phyloP scores from a whole-genome alignment of 2,797 vertebrate species.

The Zenarchopterus dispar region DNA sequence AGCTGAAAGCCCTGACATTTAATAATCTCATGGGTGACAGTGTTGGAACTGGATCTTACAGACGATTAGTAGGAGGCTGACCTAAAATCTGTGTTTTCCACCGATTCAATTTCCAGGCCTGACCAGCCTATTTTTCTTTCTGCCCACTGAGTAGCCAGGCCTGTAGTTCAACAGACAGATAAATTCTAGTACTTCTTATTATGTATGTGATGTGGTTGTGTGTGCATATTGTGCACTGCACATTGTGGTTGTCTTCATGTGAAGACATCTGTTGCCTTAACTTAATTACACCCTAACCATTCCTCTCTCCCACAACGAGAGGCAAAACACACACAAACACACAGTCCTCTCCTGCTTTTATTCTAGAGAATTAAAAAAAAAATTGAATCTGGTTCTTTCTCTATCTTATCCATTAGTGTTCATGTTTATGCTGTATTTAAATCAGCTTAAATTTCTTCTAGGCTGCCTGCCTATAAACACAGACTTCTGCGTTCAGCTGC shows the following conservation, averaged over 20 bases:
- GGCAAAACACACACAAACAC: conserved; percentile 28
- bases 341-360: not conserved
- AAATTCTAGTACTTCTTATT: conserved; percentile 35
- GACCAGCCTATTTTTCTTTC: conserved; percentile 23
- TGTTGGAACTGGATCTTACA: conserved; percentile 12
- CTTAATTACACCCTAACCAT: conserved; percentile 72
- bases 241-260: conserved; percentile 72
- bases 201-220: conserved; percentile 57
- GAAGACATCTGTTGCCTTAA: conserved; percentile 80
- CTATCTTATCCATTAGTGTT: conserved; percentile 22
- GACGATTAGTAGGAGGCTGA: conserved; percentile 24
- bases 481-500: conserved; percentile 30
- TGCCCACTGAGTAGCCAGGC: conserved; percentile 35
- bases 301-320: conserved; percentile 44
- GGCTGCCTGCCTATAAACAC: conserved; percentile 41
- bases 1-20: conserved; percentile 15
- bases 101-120: conserved; percentile 38
- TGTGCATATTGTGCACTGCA: conserved; percentile 48
- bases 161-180: conserved; percentile 26
- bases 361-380: conserved; percentile 6
- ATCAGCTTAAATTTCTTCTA: conserved; percentile 20
- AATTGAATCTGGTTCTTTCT: conserved; percentile 1
- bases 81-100: conserved; percentile 28
- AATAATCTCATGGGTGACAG: conserved; percentile 18
- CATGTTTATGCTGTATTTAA: conserved; percentile 21